Evolutionary conservation across 2,888 invertebrate species (phyloP).

Genomic region (Itoplectis maculator): DNA sequence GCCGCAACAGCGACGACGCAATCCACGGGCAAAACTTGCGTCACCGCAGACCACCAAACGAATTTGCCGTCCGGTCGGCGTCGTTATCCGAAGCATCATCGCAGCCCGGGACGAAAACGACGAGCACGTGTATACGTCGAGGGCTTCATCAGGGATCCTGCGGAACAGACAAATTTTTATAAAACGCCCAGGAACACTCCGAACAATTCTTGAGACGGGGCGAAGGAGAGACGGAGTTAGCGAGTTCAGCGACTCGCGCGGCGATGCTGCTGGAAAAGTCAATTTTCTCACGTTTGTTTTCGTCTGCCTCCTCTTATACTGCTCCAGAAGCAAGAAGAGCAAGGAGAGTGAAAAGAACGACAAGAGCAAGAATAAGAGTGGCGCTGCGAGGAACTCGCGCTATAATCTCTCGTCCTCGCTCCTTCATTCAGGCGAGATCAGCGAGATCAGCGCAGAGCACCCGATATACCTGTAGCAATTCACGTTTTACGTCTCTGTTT

Average conservation of each 20-base stretch:
- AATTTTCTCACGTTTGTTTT: background rate
- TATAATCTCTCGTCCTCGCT: background rate
- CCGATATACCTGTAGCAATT: constrained; percentile 4
- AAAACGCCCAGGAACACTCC: background rate
- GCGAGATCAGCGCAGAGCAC: background rate
- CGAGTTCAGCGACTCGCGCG: background rate
- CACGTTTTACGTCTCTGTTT: constrained; percentile 42
- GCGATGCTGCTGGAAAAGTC: background rate
- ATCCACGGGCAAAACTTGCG: background rate
- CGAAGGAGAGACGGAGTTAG: background rate
- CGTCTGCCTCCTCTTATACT: background rate
- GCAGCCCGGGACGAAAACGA: background rate
- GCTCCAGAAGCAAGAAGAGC: too few species aligned
- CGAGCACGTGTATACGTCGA: too few species aligned
- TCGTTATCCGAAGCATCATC: background rate
- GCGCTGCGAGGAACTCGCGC: background rate
- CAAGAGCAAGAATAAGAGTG: too few species aligned
- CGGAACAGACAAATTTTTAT: background rate
- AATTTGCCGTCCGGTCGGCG: too few species aligned
- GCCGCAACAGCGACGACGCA: background rate
- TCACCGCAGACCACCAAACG: background rate
- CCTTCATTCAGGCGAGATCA: background rate
- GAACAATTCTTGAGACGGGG: background rate
- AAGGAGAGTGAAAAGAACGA: background rate
- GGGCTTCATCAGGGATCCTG: too few species aligned